phyloP scores from a whole-genome alignment of 2,888 invertebrate genomes.

The Papilio elwesi region DNA sequence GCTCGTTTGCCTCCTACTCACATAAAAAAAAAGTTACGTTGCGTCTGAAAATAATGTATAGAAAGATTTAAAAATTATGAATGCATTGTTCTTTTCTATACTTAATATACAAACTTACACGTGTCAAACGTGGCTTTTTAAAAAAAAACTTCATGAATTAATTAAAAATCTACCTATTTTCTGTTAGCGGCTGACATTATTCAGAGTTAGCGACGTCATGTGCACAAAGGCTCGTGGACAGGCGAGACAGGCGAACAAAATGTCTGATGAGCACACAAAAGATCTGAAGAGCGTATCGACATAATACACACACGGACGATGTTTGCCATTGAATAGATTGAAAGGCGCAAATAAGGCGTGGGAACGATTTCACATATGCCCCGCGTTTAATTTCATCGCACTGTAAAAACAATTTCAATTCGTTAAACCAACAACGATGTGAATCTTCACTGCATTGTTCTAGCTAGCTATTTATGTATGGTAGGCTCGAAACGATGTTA shows the following conservation, averaged over 20 bases:
- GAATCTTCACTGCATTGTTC: constrained; percentile 47
- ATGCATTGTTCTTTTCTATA: neutral
- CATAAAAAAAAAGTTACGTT: no score
- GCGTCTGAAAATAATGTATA: no score
- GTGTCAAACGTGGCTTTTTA: neutral
- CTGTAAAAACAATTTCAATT: constrained; percentile 62
- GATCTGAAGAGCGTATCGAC: constrained; percentile 50
- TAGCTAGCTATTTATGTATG: constrained; percentile 28
- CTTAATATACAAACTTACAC: neutral
- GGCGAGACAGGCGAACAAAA: constrained; percentile 64
- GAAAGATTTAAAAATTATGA: neutral
- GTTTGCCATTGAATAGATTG: constrained; percentile 57
- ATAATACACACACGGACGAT: constrained; percentile 19
- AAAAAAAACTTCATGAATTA: constrained; percentile 16
- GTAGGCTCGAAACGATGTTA: neutral
- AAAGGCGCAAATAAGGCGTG: constrained; percentile 66
- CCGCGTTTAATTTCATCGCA: constrained; percentile 54
- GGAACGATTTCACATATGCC: constrained; percentile 62
- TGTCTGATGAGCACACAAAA: constrained; percentile 52
- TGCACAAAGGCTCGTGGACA: constrained; percentile 62
- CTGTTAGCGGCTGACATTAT: constrained; percentile 38
- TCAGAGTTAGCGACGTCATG: constrained; percentile 57
- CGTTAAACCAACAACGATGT: constrained; percentile 59
- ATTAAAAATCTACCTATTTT: constrained; percentile 5
- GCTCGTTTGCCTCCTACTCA: no score